Conservation (phyloP, 1,140 invertebrate species). For the Papilio aristodemus region DNA sequence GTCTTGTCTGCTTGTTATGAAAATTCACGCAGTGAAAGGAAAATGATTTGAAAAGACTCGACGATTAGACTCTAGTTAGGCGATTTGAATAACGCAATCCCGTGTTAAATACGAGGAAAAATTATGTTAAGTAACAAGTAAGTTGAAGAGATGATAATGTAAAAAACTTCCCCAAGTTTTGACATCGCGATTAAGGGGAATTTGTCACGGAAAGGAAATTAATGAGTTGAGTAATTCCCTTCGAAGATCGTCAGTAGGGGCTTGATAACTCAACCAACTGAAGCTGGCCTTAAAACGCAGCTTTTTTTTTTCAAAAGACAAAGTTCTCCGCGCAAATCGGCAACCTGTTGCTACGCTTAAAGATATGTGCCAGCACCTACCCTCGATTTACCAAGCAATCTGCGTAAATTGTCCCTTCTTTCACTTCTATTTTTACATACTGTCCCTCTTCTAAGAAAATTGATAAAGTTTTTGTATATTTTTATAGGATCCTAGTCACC, state of each 20-base stretch:
- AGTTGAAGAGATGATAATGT: conserved; percentile 20
- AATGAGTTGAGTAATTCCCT: conserved; percentile 59
- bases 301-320: conserved; percentile 68
- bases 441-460: conserved; percentile 15
- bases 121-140: conserved; percentile 18
- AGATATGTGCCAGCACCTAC: conserved; percentile 54
- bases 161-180: conserved; percentile 21
- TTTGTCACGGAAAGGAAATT: conserved; percentile 38
- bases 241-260: conserved; percentile 53
- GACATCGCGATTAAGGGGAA: conserved; percentile 23
- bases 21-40: conserved; percentile 46
- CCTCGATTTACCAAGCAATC: conserved; percentile 51
- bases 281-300: conserved; percentile 56
- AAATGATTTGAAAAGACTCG: conserved; percentile 36
- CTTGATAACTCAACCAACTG: conserved; percentile 66
- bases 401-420: conserved; percentile 60
- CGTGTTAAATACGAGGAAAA: conserved; percentile 13
- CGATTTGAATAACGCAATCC: conserved; percentile 18
- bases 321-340: conserved; percentile 60
- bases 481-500: neutral
- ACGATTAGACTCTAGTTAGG: conserved; percentile 34
- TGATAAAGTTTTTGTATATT: conserved; percentile 14
- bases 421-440: conserved; percentile 39
- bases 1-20: conserved; percentile 56
- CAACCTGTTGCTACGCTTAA: conserved; percentile 64